Evolutionary conservation across 2,888 invertebrate genomes (phyloP).

Genomic region (Pseudolycoriella hygida): DNA sequence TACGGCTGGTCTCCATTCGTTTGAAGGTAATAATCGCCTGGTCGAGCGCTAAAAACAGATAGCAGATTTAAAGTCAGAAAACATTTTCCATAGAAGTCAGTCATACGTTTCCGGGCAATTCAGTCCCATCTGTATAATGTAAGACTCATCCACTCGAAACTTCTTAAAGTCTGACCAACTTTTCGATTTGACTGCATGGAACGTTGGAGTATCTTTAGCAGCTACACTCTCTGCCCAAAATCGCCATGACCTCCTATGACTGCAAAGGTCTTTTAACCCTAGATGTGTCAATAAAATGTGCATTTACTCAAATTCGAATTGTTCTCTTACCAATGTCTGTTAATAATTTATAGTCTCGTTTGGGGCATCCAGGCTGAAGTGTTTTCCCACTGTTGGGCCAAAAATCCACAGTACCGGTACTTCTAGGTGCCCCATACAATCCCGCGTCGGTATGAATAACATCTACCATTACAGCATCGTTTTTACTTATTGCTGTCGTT

Average conservation of each 20-base stretch:
- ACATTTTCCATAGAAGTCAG: no score
- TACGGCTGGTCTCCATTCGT: conserved; percentile 24
- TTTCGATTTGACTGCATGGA: conserved; percentile 36
- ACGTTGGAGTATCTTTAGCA: conserved; percentile 24
- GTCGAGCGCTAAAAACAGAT: conserved; percentile 3
- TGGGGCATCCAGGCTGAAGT: conserved; percentile 14
- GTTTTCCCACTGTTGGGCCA: conserved; percentile 18
- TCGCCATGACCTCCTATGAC: conserved; percentile 42
- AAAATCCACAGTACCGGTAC: conserved; percentile 39
- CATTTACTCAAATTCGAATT: conserved; percentile 2
- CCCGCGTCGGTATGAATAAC: conserved; percentile 53
- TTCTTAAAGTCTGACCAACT: conserved; percentile 37
- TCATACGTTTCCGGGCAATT: conserved; percentile 21
- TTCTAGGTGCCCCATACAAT: conserved; percentile 37
- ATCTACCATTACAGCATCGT: conserved; percentile 42
- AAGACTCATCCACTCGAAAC: conserved; percentile 13
- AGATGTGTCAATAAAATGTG: neutral
- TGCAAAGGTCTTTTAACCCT: conserved; percentile 33
- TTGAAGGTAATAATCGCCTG: conserved; percentile 26
- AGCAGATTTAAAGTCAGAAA: no score
- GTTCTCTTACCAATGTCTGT: conserved; percentile 21
- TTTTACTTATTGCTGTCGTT: conserved; percentile 32
- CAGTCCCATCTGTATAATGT: conserved; percentile 20
- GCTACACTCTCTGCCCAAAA: conserved; percentile 40
- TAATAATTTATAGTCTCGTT: conserved; percentile 23